Percentiles rank a stretch among this genome's conserved stretches.
Evolutionary conservation across 2,797 vertebrate species (phyloP).

Genomic region (Ambastaia sidthimunki): DNA sequence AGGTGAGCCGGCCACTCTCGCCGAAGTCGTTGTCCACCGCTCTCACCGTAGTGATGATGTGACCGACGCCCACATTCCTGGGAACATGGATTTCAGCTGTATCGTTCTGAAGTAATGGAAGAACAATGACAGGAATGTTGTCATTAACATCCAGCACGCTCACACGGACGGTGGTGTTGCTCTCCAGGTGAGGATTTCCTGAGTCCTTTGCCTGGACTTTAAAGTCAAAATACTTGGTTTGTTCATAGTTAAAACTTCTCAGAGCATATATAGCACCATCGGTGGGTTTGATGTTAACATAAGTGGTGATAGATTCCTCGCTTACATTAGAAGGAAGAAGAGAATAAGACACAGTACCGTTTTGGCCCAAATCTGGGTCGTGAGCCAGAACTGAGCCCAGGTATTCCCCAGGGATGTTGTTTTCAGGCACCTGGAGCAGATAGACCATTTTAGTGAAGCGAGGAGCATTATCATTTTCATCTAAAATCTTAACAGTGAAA

Average conservation of each 20-base stretch:
- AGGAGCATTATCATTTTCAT: slow-evolving; percentile 97
- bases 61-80: slow-evolving; percentile 93
- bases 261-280: slow-evolving; percentile 98
- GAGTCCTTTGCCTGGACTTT: slow-evolving; percentile 95
- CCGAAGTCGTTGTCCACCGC: slow-evolving; percentile 97
- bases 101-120: slow-evolving; percentile 93
- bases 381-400: slow-evolving; percentile 95
- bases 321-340: slow-evolving; percentile 95
- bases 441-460: slow-evolving; percentile 95
- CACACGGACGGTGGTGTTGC: slow-evolving; percentile 93
- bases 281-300: slow-evolving; percentile 96
- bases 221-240: slow-evolving; percentile 98
- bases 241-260: slow-evolving; percentile 97
- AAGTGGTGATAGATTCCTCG: slow-evolving; percentile 96
- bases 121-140: slow-evolving; percentile 94
- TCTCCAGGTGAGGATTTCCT: slow-evolving; percentile 93
- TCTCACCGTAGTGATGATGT: slow-evolving; percentile 91
- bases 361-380: slow-evolving; percentile 95
- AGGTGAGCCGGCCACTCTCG: slow-evolving; percentile 96
- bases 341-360: slow-evolving; percentile 96
- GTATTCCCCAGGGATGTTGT: slow-evolving; percentile 98
- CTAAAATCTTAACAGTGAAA: slow-evolving; percentile 93
- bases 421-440: slow-evolving; percentile 94
- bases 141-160: slow-evolving; percentile 95
- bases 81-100: slow-evolving; percentile 97